Conservation (phyloP, 2,797 vertebrate genomes). For the Tokudaia muenninki region DNA sequence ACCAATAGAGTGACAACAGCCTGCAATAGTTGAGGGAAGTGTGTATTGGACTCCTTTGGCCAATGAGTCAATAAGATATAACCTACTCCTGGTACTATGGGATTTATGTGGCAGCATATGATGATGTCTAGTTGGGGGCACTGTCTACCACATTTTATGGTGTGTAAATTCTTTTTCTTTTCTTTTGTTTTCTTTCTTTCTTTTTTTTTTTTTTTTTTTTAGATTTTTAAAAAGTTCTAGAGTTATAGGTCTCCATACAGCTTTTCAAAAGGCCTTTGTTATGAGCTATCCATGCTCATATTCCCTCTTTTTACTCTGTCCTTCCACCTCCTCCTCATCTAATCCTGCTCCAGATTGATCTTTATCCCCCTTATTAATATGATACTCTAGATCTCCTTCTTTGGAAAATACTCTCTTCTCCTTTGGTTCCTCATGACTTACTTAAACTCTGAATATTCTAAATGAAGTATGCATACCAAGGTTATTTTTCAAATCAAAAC, state of each 20-base stretch:
- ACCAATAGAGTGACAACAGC: too few relatives aligned
- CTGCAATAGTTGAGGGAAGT: not conserved
- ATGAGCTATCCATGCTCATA: not conserved
- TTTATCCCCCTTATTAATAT: not conserved
- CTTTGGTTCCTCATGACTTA: not conserved
- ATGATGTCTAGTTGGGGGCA: not conserved
- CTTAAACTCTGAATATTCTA: too few relatives aligned
- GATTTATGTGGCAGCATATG: not conserved
- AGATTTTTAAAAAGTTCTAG: not conserved
- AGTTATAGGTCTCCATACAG: too few relatives aligned
- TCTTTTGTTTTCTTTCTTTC: too few relatives aligned
- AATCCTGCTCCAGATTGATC: not conserved
- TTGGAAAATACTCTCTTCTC: not conserved
- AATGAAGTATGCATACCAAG: not conserved
- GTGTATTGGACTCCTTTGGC: not conserved
- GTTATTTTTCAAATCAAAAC: constrained; percentile 33
- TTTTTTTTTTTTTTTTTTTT: not conserved
- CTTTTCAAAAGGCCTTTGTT: not conserved
- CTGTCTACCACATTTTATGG: not conserved
- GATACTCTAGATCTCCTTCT: not conserved
- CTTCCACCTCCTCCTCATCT: not conserved
- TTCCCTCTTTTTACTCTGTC: not conserved
- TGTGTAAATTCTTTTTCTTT: not conserved
- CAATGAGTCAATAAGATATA: not conserved
- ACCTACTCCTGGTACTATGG: not conserved